Conservation (phyloP, 1,140 invertebrate species). For the Drosophila nigromelanica region DNA sequence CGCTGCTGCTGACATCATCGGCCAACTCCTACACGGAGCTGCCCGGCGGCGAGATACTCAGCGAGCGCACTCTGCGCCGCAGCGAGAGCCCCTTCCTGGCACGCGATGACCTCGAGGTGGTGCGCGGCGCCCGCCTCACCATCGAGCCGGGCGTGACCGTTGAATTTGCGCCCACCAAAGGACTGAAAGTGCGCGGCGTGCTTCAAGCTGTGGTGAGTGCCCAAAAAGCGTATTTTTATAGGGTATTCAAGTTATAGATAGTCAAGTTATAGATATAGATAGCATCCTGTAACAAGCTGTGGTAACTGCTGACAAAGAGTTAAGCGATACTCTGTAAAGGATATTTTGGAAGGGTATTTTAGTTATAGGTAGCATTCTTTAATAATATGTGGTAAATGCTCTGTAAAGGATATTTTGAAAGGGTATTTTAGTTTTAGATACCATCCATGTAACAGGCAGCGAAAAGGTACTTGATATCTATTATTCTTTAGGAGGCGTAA, state of each 20-base stretch:
- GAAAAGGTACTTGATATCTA: no score
- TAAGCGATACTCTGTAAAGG: no score
- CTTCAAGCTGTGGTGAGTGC: conserved; percentile 92
- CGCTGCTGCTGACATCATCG: conserved; percentile 66
- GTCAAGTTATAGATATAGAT: no score
- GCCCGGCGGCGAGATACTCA: conserved; percentile 84
- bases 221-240: conserved; percentile 3
- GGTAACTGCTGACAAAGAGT: no score
- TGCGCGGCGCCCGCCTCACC: conserved; percentile 89
- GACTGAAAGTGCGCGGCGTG: conserved; percentile 94
- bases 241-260: neutral
- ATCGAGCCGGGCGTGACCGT: conserved; percentile 94
- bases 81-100: conserved; percentile 90
- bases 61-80: conserved; percentile 84
- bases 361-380: no score
- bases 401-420: no score
- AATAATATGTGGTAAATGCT: no score
- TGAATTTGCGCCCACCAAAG: conserved; percentile 93
- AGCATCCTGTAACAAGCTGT: no score
- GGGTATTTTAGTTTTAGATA: no score
- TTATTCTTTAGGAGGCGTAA: no score
- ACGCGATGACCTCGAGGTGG: conserved; percentile 91
- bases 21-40: conserved; percentile 68
- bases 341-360: no score
- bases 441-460: no score